Percentiles rank a stretch among this genome's conserved stretches.
phyloP scores from a whole-genome alignment of 2,888 invertebrate species.

The Papilio elwesi region DNA sequence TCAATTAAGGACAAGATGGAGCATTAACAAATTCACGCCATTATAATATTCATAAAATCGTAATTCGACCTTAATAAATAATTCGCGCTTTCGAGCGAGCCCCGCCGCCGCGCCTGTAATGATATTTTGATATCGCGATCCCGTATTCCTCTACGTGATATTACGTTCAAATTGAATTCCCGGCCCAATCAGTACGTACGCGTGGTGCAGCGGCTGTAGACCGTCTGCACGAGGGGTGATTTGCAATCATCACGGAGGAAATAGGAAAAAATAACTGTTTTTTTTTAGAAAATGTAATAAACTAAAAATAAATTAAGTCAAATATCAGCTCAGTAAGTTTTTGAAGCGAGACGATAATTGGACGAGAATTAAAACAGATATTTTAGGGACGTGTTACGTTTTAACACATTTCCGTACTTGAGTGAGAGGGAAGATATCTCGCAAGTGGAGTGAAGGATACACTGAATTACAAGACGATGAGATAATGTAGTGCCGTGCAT shows the following conservation, averaged over 20 bases:
- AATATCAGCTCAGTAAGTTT: not conserved
- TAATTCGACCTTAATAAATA: slow-evolving; percentile 36
- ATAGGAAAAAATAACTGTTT: not conserved
- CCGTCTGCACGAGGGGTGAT: slow-evolving; percentile 26
- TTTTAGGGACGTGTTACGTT: not conserved
- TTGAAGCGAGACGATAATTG: not conserved
- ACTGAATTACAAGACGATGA: too few species aligned
- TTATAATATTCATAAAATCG: slow-evolving; percentile 30
- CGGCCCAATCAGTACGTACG: slow-evolving; percentile 41
- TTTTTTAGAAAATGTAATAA: not conserved
- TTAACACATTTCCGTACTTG: not conserved
- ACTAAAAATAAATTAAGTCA: not conserved
- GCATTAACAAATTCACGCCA: slow-evolving; percentile 17
- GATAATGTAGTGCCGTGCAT: too few species aligned
- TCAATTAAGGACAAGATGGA: slow-evolving; percentile 14
- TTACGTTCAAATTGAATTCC: slow-evolving; percentile 51
- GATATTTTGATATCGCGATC: slow-evolving; percentile 43
- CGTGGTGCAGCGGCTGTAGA: slow-evolving; percentile 36
- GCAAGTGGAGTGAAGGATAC: too few species aligned
- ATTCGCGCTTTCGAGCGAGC: slow-evolving; percentile 33
- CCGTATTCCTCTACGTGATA: slow-evolving; percentile 41
- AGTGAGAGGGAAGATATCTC: not conserved
- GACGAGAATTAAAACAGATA: too few species aligned
- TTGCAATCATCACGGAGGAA: slow-evolving; percentile 25
- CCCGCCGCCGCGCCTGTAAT: slow-evolving; percentile 32